Conservation (phyloP, 2,888 invertebrate species). For the Amiota mariae region DNA sequence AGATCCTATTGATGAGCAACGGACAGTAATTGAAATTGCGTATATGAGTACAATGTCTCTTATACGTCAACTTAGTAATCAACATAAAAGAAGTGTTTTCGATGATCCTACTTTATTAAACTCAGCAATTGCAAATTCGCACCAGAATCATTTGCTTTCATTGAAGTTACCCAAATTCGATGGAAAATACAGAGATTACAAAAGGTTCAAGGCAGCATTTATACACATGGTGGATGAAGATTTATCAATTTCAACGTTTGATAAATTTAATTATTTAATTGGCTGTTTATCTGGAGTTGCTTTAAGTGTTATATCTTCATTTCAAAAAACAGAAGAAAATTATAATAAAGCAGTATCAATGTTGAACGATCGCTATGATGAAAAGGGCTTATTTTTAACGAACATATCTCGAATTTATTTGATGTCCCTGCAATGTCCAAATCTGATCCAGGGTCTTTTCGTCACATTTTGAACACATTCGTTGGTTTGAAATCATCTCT, state of each 20-base stretch:
- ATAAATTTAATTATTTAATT: constrained; percentile 6
- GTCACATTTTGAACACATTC: background rate
- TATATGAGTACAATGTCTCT: no score
- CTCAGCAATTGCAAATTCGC: no score
- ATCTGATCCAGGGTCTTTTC: background rate
- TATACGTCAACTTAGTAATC: no score
- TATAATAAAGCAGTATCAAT: background rate
- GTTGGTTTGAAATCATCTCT: background rate
- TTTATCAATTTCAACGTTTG: background rate
- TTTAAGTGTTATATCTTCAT: background rate
- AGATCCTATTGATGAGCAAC: no score
- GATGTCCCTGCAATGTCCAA: constrained; percentile 11
- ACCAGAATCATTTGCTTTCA: background rate
- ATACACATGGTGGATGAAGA: constrained; percentile 8
- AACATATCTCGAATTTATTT: constrained; percentile 18
- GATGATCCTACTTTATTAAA: no score
- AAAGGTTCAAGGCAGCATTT: background rate
- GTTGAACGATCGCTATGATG: background rate
- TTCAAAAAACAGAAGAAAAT: background rate
- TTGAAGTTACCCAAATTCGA: no score
- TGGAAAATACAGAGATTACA: background rate
- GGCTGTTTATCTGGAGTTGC: background rate
- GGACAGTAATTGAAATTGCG: no score
- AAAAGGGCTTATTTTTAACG: constrained; percentile 6
- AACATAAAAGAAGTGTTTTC: no score